These are phyloP conservation scores for Prosapia bicincta DNA, from an alignment of 2,888 invertebrate genomes.

Conservation along the genomic window DNA sequence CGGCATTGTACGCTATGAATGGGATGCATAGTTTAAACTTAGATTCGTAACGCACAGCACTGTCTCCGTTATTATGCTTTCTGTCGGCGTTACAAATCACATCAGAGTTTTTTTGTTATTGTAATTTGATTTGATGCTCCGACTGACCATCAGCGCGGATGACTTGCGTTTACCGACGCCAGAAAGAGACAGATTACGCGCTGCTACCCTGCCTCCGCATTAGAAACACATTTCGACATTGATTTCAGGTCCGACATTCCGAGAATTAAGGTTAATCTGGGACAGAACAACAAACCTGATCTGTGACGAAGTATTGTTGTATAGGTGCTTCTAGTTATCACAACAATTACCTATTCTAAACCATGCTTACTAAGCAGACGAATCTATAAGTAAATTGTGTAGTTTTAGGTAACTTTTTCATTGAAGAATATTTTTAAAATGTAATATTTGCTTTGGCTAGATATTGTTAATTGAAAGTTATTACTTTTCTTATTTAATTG, in stretches of 20 bases:
- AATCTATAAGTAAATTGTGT: too few relatives aligned
- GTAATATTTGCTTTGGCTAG: too few relatives aligned
- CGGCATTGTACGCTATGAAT: neutral
- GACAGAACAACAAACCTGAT: neutral
- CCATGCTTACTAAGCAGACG: too few relatives aligned
- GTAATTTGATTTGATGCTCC: constrained; percentile 28
- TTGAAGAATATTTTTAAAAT: too few relatives aligned
- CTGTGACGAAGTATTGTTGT: neutral
- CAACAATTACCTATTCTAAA: too few relatives aligned
- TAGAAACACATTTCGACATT: neutral
- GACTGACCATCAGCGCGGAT: constrained; percentile 25
- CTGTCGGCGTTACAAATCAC: constrained; percentile 24
- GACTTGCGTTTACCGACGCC: constrained; percentile 22
- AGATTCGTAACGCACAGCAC: neutral
- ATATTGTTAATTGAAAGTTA: too few relatives aligned
- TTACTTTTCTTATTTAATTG: too few relatives aligned
- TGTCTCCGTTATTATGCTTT: neutral
- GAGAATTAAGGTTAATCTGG: neutral
- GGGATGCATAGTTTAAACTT: neutral
- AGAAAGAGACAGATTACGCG: constrained; percentile 22
- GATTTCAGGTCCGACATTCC: neutral
- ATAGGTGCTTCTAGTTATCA: neutral
- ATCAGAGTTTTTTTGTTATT: constrained; percentile 29
- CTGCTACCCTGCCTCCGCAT: constrained; percentile 13
- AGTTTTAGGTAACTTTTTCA: too few relatives aligned